Percentiles rank a stretch among this genome's conserved stretches.
Conservation (phyloP, 2,888 invertebrate genomes). For the Tubulanus polymorphus region DNA sequence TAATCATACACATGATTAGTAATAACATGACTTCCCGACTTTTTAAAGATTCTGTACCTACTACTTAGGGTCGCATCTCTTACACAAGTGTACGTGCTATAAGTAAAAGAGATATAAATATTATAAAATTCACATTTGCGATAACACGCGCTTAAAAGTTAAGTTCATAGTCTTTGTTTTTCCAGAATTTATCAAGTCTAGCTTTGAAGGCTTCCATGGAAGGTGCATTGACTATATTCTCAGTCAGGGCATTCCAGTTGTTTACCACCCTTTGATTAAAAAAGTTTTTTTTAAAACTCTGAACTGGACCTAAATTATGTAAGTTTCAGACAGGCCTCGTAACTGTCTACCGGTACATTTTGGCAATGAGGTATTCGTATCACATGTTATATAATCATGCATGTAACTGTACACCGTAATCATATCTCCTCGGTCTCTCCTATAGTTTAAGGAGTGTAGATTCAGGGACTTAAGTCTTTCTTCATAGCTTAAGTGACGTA, state of each 20-base stretch:
- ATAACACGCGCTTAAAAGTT: no score
- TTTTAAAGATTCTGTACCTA: no score
- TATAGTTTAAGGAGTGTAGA: background rate
- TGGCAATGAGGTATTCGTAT: background rate
- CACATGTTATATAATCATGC: background rate
- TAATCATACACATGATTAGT: no score
- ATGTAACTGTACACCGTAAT: background rate
- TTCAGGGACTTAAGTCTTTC: background rate
- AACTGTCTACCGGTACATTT: background rate
- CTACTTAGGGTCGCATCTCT: no score
- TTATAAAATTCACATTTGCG: no score
- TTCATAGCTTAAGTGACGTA: background rate
- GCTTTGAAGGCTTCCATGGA: background rate
- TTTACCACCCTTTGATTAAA: background rate
- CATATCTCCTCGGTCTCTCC: background rate
- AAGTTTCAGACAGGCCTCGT: no score
- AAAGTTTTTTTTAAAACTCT: background rate
- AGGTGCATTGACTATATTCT: background rate
- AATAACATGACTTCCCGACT: no score
- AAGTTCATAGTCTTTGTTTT: background rate
- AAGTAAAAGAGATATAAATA: no score
- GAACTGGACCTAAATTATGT: background rate
- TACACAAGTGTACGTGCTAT: no score
- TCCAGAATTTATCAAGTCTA: background rate
- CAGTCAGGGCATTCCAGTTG: background rate